A percentile compares a stretch with the other conserved stretches of the same genome.
These are phyloP conservation scores for Temnothorax nylanderi DNA, from an alignment of 1,140 invertebrate species.

Conservation along the genomic window DNA sequence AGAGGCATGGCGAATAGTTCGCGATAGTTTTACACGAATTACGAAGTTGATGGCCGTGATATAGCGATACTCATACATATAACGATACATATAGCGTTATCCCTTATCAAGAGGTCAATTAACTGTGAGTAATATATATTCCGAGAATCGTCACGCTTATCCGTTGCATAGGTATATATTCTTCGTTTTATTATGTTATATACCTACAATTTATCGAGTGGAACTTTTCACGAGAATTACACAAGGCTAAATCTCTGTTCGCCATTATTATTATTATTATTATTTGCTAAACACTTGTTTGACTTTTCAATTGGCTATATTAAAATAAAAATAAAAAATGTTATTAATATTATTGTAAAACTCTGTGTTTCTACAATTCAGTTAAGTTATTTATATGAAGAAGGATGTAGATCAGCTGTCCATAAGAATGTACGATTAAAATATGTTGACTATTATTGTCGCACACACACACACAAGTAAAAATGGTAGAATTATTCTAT, in stretches of 20 bases:
- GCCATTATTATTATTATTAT: not conserved
- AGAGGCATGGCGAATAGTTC: slow-evolving; percentile 10
- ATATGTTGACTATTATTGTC: not conserved
- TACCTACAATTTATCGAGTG: not conserved
- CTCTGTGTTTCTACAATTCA: not conserved
- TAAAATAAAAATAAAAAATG: not conserved
- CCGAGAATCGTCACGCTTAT: not conserved
- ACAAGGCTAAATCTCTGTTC: not conserved
- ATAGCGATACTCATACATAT: not conserved
- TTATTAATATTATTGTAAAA: not conserved
- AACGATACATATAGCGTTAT: not conserved
- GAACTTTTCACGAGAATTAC: not conserved
- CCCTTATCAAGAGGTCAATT: not conserved
- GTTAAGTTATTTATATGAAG: not conserved
- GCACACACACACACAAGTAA: no score
- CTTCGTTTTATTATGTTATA: not conserved
- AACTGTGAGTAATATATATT: not conserved
- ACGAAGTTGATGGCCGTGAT: not conserved
- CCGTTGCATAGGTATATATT: no score
- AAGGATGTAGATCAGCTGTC: not conserved
- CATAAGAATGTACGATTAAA: not conserved
- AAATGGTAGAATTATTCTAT: not conserved
- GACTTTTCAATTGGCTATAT: not conserved
- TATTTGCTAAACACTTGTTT: not conserved
- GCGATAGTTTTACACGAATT: slow-evolving; percentile 35